Conservation (phyloP, 2,113 vertebrate genomes). For the Oreochromis spilurus region DNA sequence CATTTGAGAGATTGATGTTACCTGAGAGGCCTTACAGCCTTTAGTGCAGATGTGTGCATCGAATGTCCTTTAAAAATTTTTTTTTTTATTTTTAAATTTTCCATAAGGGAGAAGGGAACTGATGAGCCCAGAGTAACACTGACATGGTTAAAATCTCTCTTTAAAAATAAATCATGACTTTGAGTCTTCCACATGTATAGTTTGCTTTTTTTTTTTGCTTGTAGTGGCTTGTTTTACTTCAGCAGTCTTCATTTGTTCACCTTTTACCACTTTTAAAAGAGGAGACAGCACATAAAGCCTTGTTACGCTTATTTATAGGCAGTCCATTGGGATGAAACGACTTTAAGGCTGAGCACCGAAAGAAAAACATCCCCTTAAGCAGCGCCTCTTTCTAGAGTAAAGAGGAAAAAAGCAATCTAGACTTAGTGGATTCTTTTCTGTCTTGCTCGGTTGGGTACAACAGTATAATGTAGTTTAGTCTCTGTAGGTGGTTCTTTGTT, state of each 20-base stretch:
- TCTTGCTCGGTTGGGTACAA: background rate
- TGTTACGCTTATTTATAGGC: background rate
- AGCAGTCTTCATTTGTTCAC: background rate
- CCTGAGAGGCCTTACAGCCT: constrained; percentile 29
- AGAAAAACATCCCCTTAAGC: background rate
- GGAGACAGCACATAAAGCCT: background rate
- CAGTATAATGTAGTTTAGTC: background rate
- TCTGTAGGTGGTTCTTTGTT: background rate
- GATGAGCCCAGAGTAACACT: background rate
- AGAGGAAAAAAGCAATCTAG: background rate
- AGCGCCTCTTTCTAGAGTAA: background rate
- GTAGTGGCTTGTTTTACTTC: background rate
- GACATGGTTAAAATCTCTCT: background rate
- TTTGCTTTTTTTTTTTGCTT: background rate
- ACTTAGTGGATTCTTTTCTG: background rate
- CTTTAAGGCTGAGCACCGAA: background rate
- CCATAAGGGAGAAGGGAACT: background rate
- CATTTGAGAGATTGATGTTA: constrained; percentile 55
- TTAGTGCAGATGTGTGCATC: background rate
- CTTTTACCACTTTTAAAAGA: background rate
- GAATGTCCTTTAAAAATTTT: background rate
- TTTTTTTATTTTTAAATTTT: background rate
- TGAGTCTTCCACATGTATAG: background rate
- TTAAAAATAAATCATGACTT: background rate
- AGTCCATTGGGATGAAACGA: background rate